phyloP scores from a whole-genome alignment of 1,140 invertebrate genomes.

The Glossosoma conforme region DNA sequence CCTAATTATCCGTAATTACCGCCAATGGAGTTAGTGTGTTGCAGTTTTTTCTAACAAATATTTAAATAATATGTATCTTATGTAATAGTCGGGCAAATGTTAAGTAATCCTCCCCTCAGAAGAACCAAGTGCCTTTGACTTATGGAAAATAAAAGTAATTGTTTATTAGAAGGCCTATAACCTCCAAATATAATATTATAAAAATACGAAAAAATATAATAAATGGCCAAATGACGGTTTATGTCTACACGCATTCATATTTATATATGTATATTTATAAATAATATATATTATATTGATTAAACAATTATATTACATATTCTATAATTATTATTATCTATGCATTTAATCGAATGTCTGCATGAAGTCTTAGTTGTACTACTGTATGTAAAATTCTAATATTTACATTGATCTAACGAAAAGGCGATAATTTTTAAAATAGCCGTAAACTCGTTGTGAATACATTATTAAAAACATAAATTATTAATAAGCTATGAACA shows the following conservation, averaged over 20 bases:
- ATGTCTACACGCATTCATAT: conserved; percentile 7
- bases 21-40: too few relatives aligned
- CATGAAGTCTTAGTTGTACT: conserved; percentile 1
- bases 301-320: conserved; percentile 2
- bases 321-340: neutral
- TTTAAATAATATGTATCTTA: too few relatives aligned
- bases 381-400: conserved; percentile 6
- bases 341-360: conserved; percentile 7
- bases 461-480: conserved; percentile 1
- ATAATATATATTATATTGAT: conserved; percentile 1
- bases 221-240: conserved; percentile 11
- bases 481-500: neutral
- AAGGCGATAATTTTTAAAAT: conserved; percentile 3
- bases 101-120: conserved; percentile 17
- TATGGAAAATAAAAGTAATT: conserved; percentile 11
- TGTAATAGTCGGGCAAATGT: too few relatives aligned
- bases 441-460: conserved; percentile 6
- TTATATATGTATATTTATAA: conserved; percentile 11
- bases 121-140: conserved; percentile 25
- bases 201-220: conserved; percentile 19
- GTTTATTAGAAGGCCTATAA: conserved; percentile 17
- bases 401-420: conserved; percentile 1
- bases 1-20: too few relatives aligned
- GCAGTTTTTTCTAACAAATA: too few relatives aligned
- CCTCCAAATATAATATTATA: conserved; percentile 19